Percentiles rank a stretch among this genome's conserved stretches.
phyloP scores from a whole-genome alignment of 2,888 invertebrate species.

The Heterodera filipjevi region DNA sequence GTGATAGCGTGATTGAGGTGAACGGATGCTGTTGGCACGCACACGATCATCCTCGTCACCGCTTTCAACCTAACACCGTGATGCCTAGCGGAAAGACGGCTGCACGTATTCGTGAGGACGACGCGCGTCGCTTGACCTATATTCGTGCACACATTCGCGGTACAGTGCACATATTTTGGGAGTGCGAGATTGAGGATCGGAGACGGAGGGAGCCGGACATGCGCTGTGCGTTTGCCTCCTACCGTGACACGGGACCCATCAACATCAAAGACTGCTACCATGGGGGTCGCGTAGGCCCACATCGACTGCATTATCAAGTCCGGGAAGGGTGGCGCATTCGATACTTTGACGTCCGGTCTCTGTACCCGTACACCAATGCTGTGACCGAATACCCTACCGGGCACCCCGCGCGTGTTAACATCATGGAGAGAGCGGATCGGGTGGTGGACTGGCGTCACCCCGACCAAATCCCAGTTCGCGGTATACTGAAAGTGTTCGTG shows the following conservation, averaged over 20 bases:
- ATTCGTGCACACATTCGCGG: not conserved
- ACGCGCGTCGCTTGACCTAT: not conserved
- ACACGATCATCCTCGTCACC: not conserved
- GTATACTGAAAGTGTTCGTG: conserved; percentile 23
- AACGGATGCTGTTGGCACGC: conserved; percentile 13
- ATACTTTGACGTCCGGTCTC: conserved; percentile 22
- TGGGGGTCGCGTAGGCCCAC: not conserved
- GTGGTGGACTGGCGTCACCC: not conserved
- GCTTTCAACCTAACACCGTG: not conserved
- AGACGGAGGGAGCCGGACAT: not conserved
- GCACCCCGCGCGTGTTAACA: conserved; percentile 19
- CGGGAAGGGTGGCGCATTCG: not conserved
- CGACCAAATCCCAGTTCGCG: conserved; percentile 4
- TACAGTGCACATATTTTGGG: conserved; percentile 11
- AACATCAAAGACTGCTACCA: not conserved
- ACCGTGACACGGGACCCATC: not conserved
- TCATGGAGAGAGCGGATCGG: not conserved
- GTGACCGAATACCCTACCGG: conserved; percentile 20
- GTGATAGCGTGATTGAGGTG: not conserved
- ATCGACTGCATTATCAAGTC: not conserved
- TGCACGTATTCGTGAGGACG: not conserved
- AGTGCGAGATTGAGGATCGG: not conserved
- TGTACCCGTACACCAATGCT: conserved; percentile 29
- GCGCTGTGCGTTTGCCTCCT: not conserved
- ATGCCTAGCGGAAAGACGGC: conserved; percentile 3